Base-by-base conservation (phyloP, 2,113 vertebrate species). In the Motacilla alba region DNA sequence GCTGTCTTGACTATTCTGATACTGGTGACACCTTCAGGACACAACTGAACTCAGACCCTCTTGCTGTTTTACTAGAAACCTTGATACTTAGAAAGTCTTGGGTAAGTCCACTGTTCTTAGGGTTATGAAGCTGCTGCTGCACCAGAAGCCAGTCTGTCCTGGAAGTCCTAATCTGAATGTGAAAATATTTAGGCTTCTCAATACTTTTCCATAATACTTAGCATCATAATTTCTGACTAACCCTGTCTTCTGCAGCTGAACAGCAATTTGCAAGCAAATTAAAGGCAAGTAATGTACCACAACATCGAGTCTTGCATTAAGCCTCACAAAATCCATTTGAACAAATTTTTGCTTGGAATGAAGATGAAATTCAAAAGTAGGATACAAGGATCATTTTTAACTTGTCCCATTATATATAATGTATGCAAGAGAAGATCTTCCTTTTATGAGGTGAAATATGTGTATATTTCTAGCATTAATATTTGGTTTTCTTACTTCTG, bases 291-390 rank as follows among this genome's bases (percentile, higher is more conserved):
- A 44, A n/a, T 18, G 33, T 35, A 74, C 15, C 21, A 52, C 6
- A 56, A 44, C 4, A 47, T 5, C 0, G 0, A 74, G 3, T n/a
- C 15, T 66, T 88, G 15, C 17, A 16, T n/a, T 56, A 63, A 89
- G 8, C 5, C 63, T 75, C 50, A 16, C 9, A 60, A 73, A 85
- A 76, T 7, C 2, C 19, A 31, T 72, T 64, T 86, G 41, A 81
- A 80, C 2, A 85, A 59, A 7, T 13, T 68, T 73, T 30, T 50
- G 2, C 17, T 72, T 50, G 68, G 16, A 75, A 72, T 55, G 19
- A 89, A 47, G 21, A 43, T 3, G 2, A 87, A 78, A 63, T 62
- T 72, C 14, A 74, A 23, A 78, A 47, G 3, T 39, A 50, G 59
- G 3, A 26, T n/a, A 23, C 3, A 74, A 52, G 23, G 23, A 35